Percentiles rank a stretch among this genome's conserved stretches.
phyloP scores from a whole-genome alignment of 2,113 vertebrate genomes.

The Oryzias melastigma region DNA sequence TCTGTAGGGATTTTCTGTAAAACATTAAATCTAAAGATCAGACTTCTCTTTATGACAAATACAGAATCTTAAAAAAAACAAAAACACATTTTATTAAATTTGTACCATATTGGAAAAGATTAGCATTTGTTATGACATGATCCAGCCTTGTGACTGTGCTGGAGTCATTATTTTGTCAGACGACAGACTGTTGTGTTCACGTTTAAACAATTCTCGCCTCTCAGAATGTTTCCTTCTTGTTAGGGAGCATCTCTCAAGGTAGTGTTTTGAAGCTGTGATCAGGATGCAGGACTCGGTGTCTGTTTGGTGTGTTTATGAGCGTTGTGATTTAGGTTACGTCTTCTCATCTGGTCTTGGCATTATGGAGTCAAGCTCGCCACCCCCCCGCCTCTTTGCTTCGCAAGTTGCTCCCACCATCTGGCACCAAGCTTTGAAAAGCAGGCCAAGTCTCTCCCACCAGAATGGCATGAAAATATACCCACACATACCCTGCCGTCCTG shows the following conservation, averaged over 20 bases:
- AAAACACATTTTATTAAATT: too few relatives aligned
- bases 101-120: too few relatives aligned
- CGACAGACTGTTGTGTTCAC: too few relatives aligned
- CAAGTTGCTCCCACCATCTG: slow-evolving; percentile 75
- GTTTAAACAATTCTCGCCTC: not conserved
- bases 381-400: slow-evolving; percentile 62
- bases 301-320: slow-evolving; percentile 19
- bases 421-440: slow-evolving; percentile 75
- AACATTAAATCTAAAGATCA: too few relatives aligned
- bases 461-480: slow-evolving; percentile 73
- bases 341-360: slow-evolving; percentile 73
- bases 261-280: slow-evolving; percentile 59
- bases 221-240: not conserved
- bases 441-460: slow-evolving; percentile 78
- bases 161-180: too few relatives aligned
- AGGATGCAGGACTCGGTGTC: slow-evolving; percentile 34
- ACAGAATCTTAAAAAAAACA: too few relatives aligned
- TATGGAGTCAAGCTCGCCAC: slow-evolving; percentile 69
- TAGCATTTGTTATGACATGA: too few relatives aligned
- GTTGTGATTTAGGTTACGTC: slow-evolving; percentile 65
- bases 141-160: too few relatives aligned
- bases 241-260: slow-evolving; percentile 41
- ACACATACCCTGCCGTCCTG: slow-evolving; percentile 59
- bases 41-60: too few relatives aligned
- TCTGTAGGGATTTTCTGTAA: too few relatives aligned